Conservation (phyloP, 2,888 invertebrate genomes). For the Phymatocera aterrima region DNA sequence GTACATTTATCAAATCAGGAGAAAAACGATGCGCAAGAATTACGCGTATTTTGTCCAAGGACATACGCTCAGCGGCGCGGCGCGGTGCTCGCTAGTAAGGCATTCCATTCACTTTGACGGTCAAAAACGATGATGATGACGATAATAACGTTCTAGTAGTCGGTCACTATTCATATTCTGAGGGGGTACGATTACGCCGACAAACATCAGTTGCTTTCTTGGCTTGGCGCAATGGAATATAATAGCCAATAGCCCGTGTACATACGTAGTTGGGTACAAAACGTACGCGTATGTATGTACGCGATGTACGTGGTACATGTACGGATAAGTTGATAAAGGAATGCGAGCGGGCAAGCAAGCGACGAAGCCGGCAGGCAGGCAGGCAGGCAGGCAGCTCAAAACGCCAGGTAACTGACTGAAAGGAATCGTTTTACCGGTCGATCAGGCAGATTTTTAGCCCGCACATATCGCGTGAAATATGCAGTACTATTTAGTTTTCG, state of each 20-base stretch:
- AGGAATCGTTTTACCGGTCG: constrained; percentile 10
- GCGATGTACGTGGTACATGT: background rate
- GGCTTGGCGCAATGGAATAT: constrained; percentile 32
- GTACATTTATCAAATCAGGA: background rate
- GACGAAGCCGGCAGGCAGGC: background rate
- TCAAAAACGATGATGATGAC: constrained; percentile 24
- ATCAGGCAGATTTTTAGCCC: background rate
- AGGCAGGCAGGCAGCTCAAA: background rate
- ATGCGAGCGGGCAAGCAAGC: constrained; percentile 25
- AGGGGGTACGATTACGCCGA: background rate
- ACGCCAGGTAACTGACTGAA: constrained; percentile 18
- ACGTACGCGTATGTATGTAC: background rate
- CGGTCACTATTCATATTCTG: constrained; percentile 25
- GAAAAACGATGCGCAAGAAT: background rate
- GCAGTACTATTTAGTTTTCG: background rate
- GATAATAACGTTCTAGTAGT: background rate
- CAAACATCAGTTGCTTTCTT: no score
- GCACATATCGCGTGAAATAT: background rate
- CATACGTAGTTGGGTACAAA: background rate
- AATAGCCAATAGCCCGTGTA: constrained; percentile 1
- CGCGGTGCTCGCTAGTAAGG: background rate
- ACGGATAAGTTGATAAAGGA: background rate
- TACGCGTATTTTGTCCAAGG: constrained; percentile 20
- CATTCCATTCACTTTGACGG: constrained; percentile 37
- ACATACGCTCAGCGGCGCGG: background rate